Percentiles rank a stretch among this genome's conserved stretches.
These are phyloP conservation scores for Hippoglossus stenolepis DNA, from an alignment of 2,113 vertebrate species.

Conservation along the genomic window DNA sequence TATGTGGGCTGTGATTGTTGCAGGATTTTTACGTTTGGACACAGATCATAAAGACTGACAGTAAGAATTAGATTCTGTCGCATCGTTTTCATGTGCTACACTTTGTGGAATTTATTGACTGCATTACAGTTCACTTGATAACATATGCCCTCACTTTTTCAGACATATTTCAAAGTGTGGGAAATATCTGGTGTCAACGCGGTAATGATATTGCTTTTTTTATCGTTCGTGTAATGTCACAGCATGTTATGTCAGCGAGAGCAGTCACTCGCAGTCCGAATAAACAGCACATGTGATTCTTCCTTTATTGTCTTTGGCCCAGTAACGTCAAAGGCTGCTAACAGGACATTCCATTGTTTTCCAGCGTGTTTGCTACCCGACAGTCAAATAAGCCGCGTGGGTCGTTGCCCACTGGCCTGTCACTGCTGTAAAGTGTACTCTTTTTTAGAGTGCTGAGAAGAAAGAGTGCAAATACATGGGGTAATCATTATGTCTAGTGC, in stretches of 20 bases:
- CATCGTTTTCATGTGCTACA: neutral
- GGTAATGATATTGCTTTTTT: neutral
- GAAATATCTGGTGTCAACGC: constrained; percentile 16
- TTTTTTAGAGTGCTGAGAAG: constrained; percentile 23
- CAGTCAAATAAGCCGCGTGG: constrained; percentile 42
- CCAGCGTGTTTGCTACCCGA: constrained; percentile 22
- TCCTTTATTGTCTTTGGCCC: constrained; percentile 66
- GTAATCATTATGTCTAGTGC: constrained; percentile 8
- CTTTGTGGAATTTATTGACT: neutral
- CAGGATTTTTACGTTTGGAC: no score
- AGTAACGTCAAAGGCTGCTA: constrained; percentile 60
- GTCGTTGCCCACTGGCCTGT: neutral
- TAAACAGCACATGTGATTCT: constrained; percentile 48
- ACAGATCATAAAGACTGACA: neutral
- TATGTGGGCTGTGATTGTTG: no score
- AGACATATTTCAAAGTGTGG: constrained; percentile 40
- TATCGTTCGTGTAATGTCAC: constrained; percentile 25
- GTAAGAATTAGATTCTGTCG: neutral
- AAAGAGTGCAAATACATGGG: constrained; percentile 8
- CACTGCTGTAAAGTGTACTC: constrained; percentile 19
- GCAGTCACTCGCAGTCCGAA: constrained; percentile 8
- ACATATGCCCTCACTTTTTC: constrained; percentile 33
- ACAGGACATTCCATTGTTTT: constrained; percentile 47
- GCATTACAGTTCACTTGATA: neutral
- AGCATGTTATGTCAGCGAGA: constrained; percentile 4